A percentile compares a stretch with the other conserved stretches of the same genome.
These are phyloP conservation scores for Pangasianodon gigas DNA, from an alignment of 2,113 vertebrate species.

Conservation along the genomic window DNA sequence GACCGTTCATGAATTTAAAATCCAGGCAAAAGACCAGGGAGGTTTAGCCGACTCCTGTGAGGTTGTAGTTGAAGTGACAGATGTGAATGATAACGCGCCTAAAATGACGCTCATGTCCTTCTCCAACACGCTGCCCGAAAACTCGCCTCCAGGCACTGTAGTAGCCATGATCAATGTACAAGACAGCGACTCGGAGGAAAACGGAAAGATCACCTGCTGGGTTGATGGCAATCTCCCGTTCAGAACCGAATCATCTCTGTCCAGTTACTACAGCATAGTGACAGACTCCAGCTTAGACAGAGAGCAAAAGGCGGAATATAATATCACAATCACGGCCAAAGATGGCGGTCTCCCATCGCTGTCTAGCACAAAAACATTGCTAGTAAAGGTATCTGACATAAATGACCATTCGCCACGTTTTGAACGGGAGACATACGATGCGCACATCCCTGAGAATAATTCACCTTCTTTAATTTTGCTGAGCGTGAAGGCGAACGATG, in stretches of 20 bases:
- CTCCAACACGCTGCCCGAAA: slow-evolving; percentile 55
- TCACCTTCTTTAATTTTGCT: slow-evolving; percentile 49
- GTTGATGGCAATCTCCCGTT: slow-evolving; percentile 56
- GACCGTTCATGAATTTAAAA: slow-evolving; percentile 65
- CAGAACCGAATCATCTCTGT: slow-evolving; percentile 56
- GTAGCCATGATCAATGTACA: slow-evolving; percentile 60
- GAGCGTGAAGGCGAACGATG: slow-evolving; percentile 51
- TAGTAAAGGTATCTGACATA: slow-evolving; percentile 52
- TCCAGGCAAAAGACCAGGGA: slow-evolving; percentile 71
- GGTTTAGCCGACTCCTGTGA: slow-evolving; percentile 68
- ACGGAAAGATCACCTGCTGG: slow-evolving; percentile 56
- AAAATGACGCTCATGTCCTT: slow-evolving; percentile 61
- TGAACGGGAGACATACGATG: slow-evolving; percentile 42
- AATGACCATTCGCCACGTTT: slow-evolving; percentile 58
- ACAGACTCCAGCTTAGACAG: slow-evolving; percentile 56
- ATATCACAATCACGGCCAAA: slow-evolving; percentile 58
- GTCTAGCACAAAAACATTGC: slow-evolving; percentile 48
- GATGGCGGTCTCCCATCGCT: slow-evolving; percentile 55
- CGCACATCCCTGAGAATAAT: slow-evolving; percentile 56
- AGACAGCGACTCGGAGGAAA: slow-evolving; percentile 61
- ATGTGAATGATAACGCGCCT: slow-evolving; percentile 74
- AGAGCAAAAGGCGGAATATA: slow-evolving; percentile 56
- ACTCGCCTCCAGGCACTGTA: slow-evolving; percentile 54
- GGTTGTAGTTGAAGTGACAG: slow-evolving; percentile 66
- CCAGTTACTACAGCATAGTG: slow-evolving; percentile 58